Evolutionary conservation across 2,797 vertebrate species (phyloP).

Genomic region (Hydrolagus colliei): DNA sequence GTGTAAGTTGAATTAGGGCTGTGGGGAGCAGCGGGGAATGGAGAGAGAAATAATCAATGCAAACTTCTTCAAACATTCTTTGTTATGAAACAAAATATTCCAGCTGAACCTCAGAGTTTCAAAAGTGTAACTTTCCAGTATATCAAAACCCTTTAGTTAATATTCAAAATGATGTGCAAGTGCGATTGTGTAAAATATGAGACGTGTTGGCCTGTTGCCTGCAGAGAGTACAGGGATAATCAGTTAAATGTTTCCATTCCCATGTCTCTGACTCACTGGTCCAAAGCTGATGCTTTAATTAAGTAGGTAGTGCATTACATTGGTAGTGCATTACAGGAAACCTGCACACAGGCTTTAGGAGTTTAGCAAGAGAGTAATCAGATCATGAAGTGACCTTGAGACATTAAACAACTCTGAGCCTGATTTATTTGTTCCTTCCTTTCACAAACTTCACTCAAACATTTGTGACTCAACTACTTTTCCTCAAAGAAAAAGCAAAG

Average conservation of each 20-base stretch:
- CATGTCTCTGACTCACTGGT: not conserved
- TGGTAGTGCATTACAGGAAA: not conserved
- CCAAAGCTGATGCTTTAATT: not conserved
- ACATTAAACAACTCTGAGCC: too few species aligned
- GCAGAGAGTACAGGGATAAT: not conserved
- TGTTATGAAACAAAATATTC: not conserved
- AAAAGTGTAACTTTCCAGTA: not conserved
- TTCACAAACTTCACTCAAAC: too few species aligned
- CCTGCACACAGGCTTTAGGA: not conserved
- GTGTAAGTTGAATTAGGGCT: not conserved
- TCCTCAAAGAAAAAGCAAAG: too few species aligned
- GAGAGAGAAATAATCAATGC: not conserved
- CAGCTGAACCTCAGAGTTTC: not conserved
- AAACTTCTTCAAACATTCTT: not conserved
- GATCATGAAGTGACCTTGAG: too few species aligned
- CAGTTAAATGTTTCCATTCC: not conserved
- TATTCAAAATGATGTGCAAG: not conserved
- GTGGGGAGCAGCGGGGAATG: not conserved
- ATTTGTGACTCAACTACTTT: too few species aligned
- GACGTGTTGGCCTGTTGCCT: not conserved
- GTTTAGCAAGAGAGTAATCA: not conserved
- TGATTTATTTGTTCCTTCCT: too few species aligned
- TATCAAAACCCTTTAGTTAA: not conserved
- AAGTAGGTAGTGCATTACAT: not conserved
- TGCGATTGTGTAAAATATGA: not conserved